Percentiles rank a stretch among this genome's conserved stretches.
Conservation (phyloP, 2,888 invertebrate species). For the Eurytoma adleriae region DNA sequence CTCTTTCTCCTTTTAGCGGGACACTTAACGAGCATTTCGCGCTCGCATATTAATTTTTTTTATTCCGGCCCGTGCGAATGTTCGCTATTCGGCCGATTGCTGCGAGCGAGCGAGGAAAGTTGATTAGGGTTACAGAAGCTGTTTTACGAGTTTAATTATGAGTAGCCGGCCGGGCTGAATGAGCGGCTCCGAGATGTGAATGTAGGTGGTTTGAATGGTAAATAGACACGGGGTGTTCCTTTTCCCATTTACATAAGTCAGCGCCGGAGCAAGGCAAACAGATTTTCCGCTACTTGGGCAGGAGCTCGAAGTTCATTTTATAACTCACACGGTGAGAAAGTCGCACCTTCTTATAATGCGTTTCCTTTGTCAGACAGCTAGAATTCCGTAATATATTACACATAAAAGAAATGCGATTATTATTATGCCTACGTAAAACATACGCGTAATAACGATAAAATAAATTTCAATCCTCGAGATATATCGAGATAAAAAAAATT, state of each 20-base stretch:
- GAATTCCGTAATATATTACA: too few species aligned
- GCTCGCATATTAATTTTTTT: too few species aligned
- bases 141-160: neutral
- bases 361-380: neutral
- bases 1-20: too few species aligned
- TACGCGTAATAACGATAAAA: too few species aligned
- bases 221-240: conserved; percentile 10
- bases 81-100: neutral
- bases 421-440: too few species aligned
- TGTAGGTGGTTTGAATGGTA: conserved; percentile 2
- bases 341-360: neutral
- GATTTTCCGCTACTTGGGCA: conserved; percentile 35
- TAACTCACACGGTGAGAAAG: neutral
- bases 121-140: neutral
- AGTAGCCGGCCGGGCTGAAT: neutral
- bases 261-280: neutral
- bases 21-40: too few species aligned
- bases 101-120: neutral
- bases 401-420: too few species aligned
- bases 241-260: conserved; percentile 30
- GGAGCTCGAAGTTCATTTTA: conserved; percentile 1
- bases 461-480: too few species aligned
- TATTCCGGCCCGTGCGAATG: too few species aligned
- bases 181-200: neutral
- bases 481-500: too few species aligned